Evolutionary conservation across 2,797 vertebrate species (phyloP), one percentile per base, ranked within the genome.

Genomic region (Lithobates pipiens): DNA sequence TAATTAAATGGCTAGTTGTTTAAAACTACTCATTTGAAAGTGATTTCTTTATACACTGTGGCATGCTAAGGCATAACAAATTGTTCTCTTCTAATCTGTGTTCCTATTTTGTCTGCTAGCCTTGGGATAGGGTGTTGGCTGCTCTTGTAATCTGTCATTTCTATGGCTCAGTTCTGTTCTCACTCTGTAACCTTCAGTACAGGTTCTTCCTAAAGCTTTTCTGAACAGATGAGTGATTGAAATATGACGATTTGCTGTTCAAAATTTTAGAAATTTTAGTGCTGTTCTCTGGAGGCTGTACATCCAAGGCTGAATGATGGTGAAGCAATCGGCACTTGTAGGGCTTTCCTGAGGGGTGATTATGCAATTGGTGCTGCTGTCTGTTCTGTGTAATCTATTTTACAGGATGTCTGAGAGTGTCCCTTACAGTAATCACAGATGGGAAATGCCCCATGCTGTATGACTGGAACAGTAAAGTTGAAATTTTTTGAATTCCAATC

Each of bases 61-160:
- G 54, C 15, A 27, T 76, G 36, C 27, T 5, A 25, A 21, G 23
- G 36, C 27, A 7, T 67, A 76, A 68, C 27, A 42, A 7, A 5
- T 81, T 27, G 34, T 46, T 50, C 44, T 39, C 36, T 57, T 46
- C 29, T 10, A 57, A 4, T 83, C 7, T 5, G 23, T 84, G 50
- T 79, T 85, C 39, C 11, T 32, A 63, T 50, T 65, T 42, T n/a
- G 3, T 46, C 46, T 50, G 5, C 21, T 61, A 27, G 27, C 76
- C 69, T 85, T 27, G 10, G 76, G 83, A 18, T 46, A 74, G 69
- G 83, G 83, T 46, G 83, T 85, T 79, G 0, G 36, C 54, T 21
- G 42, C 10, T 78, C 32, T 44, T 39, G 36, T 39, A 72, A 65
- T 72, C 69, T n/a, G 23, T 74, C 3, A 44, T 74, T 63, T 77